These are phyloP conservation scores for Diaphora mendica DNA, from an alignment of 2,888 invertebrate species.

Conservation along the genomic window DNA sequence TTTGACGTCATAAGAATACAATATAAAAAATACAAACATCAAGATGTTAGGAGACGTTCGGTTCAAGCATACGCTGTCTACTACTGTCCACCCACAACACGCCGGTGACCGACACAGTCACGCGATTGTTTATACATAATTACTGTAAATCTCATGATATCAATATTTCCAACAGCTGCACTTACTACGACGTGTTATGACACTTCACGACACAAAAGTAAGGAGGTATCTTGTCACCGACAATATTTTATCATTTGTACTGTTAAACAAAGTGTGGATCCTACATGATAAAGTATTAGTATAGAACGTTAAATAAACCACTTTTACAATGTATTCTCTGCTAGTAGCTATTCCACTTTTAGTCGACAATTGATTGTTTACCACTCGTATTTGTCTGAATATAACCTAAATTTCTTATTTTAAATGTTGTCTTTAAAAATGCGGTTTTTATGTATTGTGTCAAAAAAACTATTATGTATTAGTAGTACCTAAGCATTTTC, in stretches of 20 bases:
- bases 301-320: not conserved
- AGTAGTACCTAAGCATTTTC: not conserved
- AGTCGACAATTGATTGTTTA: not conserved
- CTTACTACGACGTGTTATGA: conserved; percentile 58
- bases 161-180: conserved; percentile 55
- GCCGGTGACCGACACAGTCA: conserved; percentile 45
- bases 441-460: not conserved
- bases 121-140: conserved; percentile 47
- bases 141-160: conserved; percentile 54
- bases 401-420: not conserved
- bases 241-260: conserved; percentile 14
- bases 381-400: not conserved
- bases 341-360: not conserved
- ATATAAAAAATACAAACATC: conserved; percentile 11
- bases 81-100: conserved; percentile 50
- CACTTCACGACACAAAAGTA: conserved; percentile 47
- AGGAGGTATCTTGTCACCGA: conserved; percentile 20
- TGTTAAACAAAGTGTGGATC: conserved; percentile 19
- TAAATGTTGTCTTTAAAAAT: not conserved
- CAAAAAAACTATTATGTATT: not conserved
- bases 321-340: not conserved
- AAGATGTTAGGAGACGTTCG: conserved; percentile 2
- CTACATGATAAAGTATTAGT: conserved; percentile 7
- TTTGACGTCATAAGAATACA: conserved; percentile 1
- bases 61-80: conserved; percentile 19